Conservation (phyloP, 2,113 vertebrate species). For the Machaerirhynchus nigripectus region DNA sequence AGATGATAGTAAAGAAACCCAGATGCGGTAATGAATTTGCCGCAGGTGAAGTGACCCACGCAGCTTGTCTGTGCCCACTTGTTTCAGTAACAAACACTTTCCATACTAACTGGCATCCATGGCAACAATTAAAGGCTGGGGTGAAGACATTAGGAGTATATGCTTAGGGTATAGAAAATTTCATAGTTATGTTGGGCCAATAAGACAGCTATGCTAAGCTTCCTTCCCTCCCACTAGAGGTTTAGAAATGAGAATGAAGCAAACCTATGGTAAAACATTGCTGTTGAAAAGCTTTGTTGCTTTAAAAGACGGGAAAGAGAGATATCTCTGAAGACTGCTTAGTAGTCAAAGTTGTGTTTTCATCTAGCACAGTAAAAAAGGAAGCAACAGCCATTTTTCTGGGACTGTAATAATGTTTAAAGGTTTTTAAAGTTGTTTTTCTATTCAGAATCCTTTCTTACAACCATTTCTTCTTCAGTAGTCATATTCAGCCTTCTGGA, state of each 20-base stretch:
- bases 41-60: neutral
- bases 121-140: neutral
- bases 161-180: neutral
- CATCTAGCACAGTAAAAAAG: neutral
- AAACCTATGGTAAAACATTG: neutral
- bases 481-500: neutral
- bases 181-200: neutral
- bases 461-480: neutral
- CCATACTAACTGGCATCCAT: neutral
- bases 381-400: neutral
- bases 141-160: neutral
- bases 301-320: neutral
- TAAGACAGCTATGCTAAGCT: neutral
- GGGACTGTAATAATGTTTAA: neutral
- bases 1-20: neutral
- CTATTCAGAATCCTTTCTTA: neutral
- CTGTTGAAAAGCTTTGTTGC: neutral
- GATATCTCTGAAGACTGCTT: neutral
- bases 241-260: neutral
- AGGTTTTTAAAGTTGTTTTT: neutral
- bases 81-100: neutral
- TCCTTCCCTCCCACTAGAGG: neutral
- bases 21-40: neutral
- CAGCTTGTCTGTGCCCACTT: neutral
- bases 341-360: neutral